Base-by-base conservation (phyloP, 1,140 invertebrate genomes). In the Pachypeltis micranthus region DNA sequence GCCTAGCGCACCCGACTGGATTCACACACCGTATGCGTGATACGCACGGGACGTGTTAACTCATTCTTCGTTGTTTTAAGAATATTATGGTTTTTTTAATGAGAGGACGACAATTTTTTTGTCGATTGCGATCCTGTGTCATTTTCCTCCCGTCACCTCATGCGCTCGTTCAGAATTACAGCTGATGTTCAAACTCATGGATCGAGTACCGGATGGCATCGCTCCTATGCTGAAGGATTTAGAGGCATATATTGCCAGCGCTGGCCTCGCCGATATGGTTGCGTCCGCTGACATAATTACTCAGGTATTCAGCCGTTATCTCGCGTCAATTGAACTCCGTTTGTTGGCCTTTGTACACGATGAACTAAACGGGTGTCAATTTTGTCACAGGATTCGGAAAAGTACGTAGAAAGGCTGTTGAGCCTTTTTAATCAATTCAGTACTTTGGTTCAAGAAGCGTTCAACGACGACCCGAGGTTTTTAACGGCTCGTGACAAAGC, bases 401-500 rank as follows among this genome's bases (percentile, higher is more conserved):
- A 98, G 78, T 99, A 99, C 79, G 96, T 99, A 10, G 96, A 99
- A 74, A 84, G 95, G 66, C 77, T 99, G 57, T 77, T 99, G 61
- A 88, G 92, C 66, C 79, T 99, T 31, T 99, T 98, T 76, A 86
- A 87, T 67, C 83, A 86, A 70, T 99, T 97, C 74, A 97, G 93
- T 75, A 79, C 81, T 29, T 79, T 99, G 65, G 95, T 98, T 4
- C 87, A 86, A 70, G 90, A 97, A 69, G 96, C 96, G 1, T 99
- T 99, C 73, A 83, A 88, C 70, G 92, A 98, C 78, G 96, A 99
- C 79, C 93, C 96, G 3, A 78, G 96, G 54, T 99, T 99, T 77
- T 80, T 99, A 39, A 99, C 96, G 2, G 91, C 94, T 3, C 82
- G 97, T 73, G 97, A 99, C 74, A 98, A 98, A 76, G 95, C 95